phyloP scores from a whole-genome alignment of 1,140 invertebrate species.

The Cydia amplana region DNA sequence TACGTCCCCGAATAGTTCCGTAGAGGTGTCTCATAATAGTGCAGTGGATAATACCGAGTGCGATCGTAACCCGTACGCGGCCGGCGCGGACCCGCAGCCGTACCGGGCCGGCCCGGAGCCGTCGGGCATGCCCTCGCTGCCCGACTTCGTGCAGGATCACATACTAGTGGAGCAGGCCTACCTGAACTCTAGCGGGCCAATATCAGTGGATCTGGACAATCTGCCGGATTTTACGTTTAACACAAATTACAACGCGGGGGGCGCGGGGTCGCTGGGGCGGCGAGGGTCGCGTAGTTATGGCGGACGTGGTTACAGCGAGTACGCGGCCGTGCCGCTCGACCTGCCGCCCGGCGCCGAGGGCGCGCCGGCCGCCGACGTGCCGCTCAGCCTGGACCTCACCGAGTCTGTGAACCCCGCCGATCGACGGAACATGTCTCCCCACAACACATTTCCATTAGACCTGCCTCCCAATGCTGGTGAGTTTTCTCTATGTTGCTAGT shows the following conservation, averaged over 20 bases:
- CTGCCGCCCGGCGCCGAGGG: constrained; percentile 66
- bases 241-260: constrained; percentile 68
- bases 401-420: constrained; percentile 73
- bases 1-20: constrained; percentile 70
- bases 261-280: constrained; percentile 59
- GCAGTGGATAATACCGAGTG: constrained; percentile 69
- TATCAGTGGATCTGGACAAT: constrained; percentile 79
- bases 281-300: constrained; percentile 28
- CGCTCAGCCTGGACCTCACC: constrained; percentile 71
- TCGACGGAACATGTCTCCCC: constrained; percentile 65
- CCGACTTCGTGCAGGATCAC: constrained; percentile 85
- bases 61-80: constrained; percentile 69
- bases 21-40: constrained; percentile 71
- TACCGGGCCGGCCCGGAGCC: constrained; percentile 71
- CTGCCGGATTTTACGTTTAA: constrained; percentile 82
- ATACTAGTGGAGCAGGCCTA: constrained; percentile 82
- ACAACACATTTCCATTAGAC: constrained; percentile 71
- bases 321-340: constrained; percentile 64
- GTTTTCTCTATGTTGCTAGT: constrained; percentile 34
- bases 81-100: constrained; percentile 63
- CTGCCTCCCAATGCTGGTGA: constrained; percentile 72
- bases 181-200: constrained; percentile 74
- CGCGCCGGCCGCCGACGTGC: constrained; percentile 61
- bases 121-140: constrained; percentile 79
- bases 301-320: not conserved